A percentile compares a stretch with the other conserved stretches of the same genome.
phyloP scores from a whole-genome alignment of 2,113 vertebrate species.

The Fregetta grallaria region DNA sequence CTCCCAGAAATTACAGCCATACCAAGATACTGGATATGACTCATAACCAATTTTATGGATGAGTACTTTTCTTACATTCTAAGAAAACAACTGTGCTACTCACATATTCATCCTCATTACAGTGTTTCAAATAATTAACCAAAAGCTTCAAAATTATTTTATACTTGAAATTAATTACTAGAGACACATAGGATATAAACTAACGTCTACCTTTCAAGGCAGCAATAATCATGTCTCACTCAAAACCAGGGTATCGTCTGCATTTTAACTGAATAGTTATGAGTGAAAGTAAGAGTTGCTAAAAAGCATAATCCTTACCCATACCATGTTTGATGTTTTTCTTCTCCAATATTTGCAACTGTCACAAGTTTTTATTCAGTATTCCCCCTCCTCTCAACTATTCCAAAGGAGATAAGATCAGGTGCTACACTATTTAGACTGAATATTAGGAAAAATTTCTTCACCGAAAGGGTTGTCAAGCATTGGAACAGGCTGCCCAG shows the following conservation, averaged over 20 bases:
- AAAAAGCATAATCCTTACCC: not conserved
- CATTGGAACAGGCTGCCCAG: too few species aligned
- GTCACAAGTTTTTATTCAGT: not conserved
- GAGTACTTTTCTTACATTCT: not conserved
- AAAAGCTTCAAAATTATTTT: not conserved
- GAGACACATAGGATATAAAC: not conserved
- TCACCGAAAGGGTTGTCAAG: too few species aligned
- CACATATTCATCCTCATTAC: not conserved
- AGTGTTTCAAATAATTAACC: not conserved
- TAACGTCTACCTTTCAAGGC: not conserved
- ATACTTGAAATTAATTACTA: not conserved
- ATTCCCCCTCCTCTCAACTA: not conserved
- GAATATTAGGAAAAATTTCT: too few species aligned
- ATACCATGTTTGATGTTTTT: not conserved
- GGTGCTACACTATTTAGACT: not conserved
- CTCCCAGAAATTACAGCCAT: not conserved
- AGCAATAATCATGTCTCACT: not conserved
- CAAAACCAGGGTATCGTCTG: not conserved
- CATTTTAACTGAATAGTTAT: not conserved
- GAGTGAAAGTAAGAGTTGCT: not conserved
- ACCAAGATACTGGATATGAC: not conserved
- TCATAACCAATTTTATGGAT: not conserved
- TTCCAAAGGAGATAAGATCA: not conserved
- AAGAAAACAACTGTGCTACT: not conserved
- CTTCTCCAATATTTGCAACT: not conserved